Conservation (phyloP, 2,797 vertebrate genomes). For the Gambusia yucatana region DNA sequence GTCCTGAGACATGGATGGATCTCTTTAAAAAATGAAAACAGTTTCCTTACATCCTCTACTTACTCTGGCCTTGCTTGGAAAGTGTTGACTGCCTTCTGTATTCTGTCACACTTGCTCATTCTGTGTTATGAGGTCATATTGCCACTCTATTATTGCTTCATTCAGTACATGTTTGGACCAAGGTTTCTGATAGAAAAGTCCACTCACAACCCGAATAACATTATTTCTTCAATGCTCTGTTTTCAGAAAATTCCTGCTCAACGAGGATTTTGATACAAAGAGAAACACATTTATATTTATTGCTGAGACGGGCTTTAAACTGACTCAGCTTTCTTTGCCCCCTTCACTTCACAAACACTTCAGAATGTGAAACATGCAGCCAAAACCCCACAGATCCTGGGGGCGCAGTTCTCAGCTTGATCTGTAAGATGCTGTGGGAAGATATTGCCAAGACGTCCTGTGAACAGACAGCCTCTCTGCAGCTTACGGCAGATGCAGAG, state of each 20-base stretch:
- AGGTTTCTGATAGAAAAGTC: slow-evolving; percentile 25
- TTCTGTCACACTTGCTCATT: slow-evolving; percentile 13
- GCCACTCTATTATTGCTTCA: slow-evolving; percentile 24
- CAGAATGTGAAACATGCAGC: slow-evolving; percentile 27
- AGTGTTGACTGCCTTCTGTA: slow-evolving; percentile 26
- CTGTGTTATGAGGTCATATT: slow-evolving; percentile 25
- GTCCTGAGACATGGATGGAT: slow-evolving; percentile 13
- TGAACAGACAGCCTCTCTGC: slow-evolving; percentile 57
- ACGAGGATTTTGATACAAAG: slow-evolving; percentile 6
- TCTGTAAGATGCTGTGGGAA: slow-evolving; percentile 43
- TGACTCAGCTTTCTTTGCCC: slow-evolving; percentile 10
- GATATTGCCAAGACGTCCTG: slow-evolving; percentile 54
- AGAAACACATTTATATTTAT: slow-evolving; percentile 5
- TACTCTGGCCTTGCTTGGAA: slow-evolving; percentile 47
- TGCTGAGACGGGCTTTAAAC: slow-evolving; percentile 6
- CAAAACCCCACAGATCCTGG: slow-evolving; percentile 26
- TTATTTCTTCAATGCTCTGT: slow-evolving; percentile 1
- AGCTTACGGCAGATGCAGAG: slow-evolving; percentile 51
- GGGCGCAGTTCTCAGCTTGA: slow-evolving; percentile 50
- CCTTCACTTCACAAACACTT: slow-evolving; percentile 22
- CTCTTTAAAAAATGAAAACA: slow-evolving; percentile 24
- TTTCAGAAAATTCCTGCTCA: slow-evolving; percentile 7
- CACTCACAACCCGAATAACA: slow-evolving; percentile 16
- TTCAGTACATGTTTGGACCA: slow-evolving; percentile 20
- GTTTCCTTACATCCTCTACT: slow-evolving; percentile 5